Evolutionary conservation across 2,113 vertebrate species (phyloP).

Genomic region (Protobothrops flavoviridis): DNA sequence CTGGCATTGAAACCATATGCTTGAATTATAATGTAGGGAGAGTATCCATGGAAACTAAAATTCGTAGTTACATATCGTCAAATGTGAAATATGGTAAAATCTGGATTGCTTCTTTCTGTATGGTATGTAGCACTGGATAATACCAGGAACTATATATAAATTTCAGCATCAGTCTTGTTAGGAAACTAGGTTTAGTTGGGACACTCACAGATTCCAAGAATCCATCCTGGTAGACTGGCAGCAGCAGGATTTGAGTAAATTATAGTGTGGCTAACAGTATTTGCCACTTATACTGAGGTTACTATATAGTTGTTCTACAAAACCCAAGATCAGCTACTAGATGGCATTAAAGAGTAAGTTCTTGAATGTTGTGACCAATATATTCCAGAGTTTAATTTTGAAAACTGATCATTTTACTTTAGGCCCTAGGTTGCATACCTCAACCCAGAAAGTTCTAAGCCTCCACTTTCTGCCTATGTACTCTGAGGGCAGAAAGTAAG

Average conservation of each 20-base stretch:
- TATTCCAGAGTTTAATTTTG: not conserved
- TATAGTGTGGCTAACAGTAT: not conserved
- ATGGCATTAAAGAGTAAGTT: not conserved
- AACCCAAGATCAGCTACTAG: not conserved
- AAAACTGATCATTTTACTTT: not conserved
- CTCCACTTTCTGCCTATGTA: not conserved
- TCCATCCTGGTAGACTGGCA: not conserved
- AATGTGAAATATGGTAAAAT: not conserved
- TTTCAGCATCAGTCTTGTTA: not conserved
- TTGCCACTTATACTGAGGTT: not conserved
- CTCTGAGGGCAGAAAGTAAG: not conserved
- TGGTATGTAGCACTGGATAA: not conserved
- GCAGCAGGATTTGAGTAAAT: not conserved
- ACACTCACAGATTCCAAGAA: not conserved
- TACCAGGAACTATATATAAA: not conserved
- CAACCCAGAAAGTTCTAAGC: not conserved
- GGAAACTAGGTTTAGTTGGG: not conserved
- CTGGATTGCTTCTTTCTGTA: not conserved
- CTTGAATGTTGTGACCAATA: not conserved
- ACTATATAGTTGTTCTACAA: not conserved
- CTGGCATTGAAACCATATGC: not conserved
- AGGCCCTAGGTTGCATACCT: not conserved
- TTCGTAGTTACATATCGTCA: not conserved
- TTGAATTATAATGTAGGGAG: not conserved
- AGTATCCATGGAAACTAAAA: slow-evolving; percentile 23